Base-by-base conservation (phyloP, 2,113 vertebrate species). In the Labeo rohita region DNA sequence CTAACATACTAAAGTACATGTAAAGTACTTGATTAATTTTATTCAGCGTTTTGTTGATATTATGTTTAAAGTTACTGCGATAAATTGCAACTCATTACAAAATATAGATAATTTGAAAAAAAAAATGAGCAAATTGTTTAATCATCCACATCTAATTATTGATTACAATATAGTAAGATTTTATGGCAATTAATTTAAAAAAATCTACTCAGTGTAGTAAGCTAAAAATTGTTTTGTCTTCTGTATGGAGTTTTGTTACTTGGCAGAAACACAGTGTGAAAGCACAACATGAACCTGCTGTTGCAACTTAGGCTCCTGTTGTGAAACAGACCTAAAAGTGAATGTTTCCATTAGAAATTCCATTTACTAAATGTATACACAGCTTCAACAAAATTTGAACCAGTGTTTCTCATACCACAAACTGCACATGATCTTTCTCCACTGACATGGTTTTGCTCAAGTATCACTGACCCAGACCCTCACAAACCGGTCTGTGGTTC, bases 381-480 rank as follows among this genome's bases (percentile, higher is more conserved):
- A 8, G 16, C 39, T 74, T 43, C 16, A n/a, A 39, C 36, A 43
- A 9, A 47, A 10, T 47, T 49, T 47, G 39, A 28, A 34, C 13
- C 49, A 34, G 47, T 18, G 49, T 34, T 54, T 77, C 23, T 28
- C 75, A 77, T 11, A 36, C 75, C 50, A 77, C 49, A 77, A 39
- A 49, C 16, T 21, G 49, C 45, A 80, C 6, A 36, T 5, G 43
- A 34, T n/a, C 83, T 23, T 77, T 59, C 39, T 84, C 88, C 59
- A 73, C 74, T 79, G 83, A 84, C 70, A 84, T 78, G 47, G 39
- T 73, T 84, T 65, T 78, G 43, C 47, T 56, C 81, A 72, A 83
- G n/a, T 12, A 61, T 74, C 73, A 74, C 28, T 65, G 91, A 90
- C 91, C 89, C 85, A 85, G 83, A 80, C 89, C 73, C 80, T 82